Base-by-base conservation (phyloP, 2,113 vertebrate genomes). In the Mohoua ochrocephala region DNA sequence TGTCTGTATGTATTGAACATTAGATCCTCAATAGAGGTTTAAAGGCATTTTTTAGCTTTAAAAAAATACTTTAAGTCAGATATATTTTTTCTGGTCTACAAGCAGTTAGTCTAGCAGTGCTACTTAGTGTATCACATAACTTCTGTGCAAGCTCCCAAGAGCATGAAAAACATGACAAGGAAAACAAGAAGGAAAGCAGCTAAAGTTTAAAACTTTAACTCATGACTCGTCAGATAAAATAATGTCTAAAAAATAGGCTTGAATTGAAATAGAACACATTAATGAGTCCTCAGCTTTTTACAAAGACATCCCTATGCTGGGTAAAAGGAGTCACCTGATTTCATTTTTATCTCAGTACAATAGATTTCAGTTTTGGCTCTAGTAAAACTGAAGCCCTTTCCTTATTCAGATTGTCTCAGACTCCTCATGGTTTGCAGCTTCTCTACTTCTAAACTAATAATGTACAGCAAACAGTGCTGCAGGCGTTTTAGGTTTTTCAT, bases 401-500 rank as follows among this genome's bases (percentile, higher is more conserved):
- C 93, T 84, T 57, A 68, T 57, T 92, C 76, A 89, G 44, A 41
- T 75, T 86, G 61, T 75, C 83, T 78, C 75, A 81, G 8, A 54
- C 60, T 78, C 31, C 41, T 80, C 89, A 94, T 6, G 91, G 91
- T 81, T 87, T 96, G 91, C 92, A 96, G 12, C 76, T 94, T 17
- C 91, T 93, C 92, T 84, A 0, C 73, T 44, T 92, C 92, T 87
- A 93, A 93, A 96, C 94, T 96, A 92, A 93, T 88, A 94, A 88
- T 74, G 94, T 49, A 80, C 69, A 87, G 92, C 96, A 93, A 97
- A 95, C 91, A 96, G 50, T 76, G 91, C 95, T 84, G 45, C 73
- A 15, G 90, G 94, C 94, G 0, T 21, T 95, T 93, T 94, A 95
- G 93, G 94, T 89, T 96, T 97, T 97, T 94, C 93, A 95, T 96